Evolutionary conservation across 2,113 vertebrate genomes (phyloP), one percentile per base, ranked within the genome.

Genomic region (Gnathonemus longibarbis): DNA sequence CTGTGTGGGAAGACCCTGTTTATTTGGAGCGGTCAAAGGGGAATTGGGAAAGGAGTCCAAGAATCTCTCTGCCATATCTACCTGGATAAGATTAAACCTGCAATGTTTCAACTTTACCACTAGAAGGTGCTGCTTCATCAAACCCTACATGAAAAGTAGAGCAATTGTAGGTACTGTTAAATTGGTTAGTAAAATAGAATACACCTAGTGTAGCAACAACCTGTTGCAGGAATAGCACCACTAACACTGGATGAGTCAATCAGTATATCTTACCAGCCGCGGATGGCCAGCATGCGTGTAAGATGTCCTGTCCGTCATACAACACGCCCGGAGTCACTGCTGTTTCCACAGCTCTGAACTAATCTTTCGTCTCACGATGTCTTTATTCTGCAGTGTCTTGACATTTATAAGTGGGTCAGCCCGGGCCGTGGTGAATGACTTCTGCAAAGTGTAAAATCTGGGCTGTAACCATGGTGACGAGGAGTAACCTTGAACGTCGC

Each of bases 371-470:
- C 74, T 80, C 35, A 19, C 35, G 10, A 80, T 80, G 35, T 80
- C 74, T 80, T 35, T 80, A 80, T 80, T 80, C 74, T 42, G 74
- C 74, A 80, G 74, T 19, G 74, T 42, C 74, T 80, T 80, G 74
- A 80, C 74, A 80, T 80, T 80, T 80, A 39, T 80, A 80, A 39
- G 74, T 80, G 74, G 74, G 74, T 80, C 74, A 7, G 35, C 74
- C 74, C 39, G 74, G 74, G 35, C 74, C 2, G 31, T 80, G 35
- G 74, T 80, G 74, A 80, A 80, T 80, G 74, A 80, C 35, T 80
- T 80, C 97, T 48, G 56, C 83, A 48, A 84, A 84, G 45, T 84
- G 19, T 84, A 42, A 48, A 48, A 84, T 84, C 83, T 46, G 83
- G 83, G 45, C 42, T 84, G 83, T 84, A 84, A 84, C 83, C 83